These are phyloP conservation scores for Rhagonycha lutea DNA, from an alignment of 2,888 invertebrate species.

Conservation along the genomic window DNA sequence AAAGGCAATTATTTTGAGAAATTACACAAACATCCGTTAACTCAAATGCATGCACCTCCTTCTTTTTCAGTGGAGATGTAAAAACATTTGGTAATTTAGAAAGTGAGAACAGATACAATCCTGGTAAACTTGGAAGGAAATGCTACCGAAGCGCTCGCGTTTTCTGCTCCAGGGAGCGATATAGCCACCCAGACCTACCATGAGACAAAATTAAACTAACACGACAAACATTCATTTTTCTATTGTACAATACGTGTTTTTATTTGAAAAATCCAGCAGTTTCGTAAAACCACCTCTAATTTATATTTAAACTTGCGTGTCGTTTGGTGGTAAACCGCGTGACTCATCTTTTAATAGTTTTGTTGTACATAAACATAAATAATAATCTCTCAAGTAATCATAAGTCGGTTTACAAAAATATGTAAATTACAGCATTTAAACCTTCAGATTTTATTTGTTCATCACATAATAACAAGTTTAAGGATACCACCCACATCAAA, in stretches of 20 bases:
- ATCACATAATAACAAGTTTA: neutral
- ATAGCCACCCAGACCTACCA: neutral
- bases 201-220: neutral
- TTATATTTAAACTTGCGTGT: neutral
- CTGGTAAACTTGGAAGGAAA: neutral
- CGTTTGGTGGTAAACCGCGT: neutral
- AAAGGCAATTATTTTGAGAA: too few relatives aligned
- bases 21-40: neutral
- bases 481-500: neutral
- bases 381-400: neutral
- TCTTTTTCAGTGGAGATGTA: neutral
- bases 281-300: neutral
- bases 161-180: neutral
- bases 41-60: neutral
- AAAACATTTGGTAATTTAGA: neutral
- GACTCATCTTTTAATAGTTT: neutral
- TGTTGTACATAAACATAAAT: neutral
- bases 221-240: neutral
- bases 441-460: neutral
- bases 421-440: neutral
- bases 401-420: neutral
- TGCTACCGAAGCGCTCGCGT: too few relatives aligned
- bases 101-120: neutral
- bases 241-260: neutral
- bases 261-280: neutral